Evolutionary conservation across 2,888 invertebrate genomes (phyloP).

Genomic region (Drosophila recens): DNA sequence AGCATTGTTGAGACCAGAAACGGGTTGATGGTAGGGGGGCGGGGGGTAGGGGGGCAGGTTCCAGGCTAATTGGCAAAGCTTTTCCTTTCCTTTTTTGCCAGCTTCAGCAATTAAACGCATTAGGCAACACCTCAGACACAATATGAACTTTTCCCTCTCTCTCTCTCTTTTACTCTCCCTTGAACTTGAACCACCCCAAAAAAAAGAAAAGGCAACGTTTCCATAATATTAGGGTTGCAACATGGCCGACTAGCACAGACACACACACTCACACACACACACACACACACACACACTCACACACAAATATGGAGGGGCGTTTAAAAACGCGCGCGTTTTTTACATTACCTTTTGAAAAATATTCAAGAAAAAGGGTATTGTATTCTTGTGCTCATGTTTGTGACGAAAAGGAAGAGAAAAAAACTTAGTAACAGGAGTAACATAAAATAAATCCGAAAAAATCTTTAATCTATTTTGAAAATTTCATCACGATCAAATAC

Average conservation of each 20-base stretch:
- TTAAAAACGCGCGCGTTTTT: slow-evolving; percentile 72
- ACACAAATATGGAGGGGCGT: slow-evolving; percentile 47
- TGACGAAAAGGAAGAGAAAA: neutral
- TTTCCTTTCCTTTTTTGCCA: slow-evolving; percentile 13
- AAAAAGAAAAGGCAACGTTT: slow-evolving; percentile 15
- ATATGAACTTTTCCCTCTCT: neutral
- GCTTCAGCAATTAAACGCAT: slow-evolving; percentile 72
- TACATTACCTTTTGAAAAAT: neutral
- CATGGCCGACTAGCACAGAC: slow-evolving; percentile 69
- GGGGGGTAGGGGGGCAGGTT: neutral
- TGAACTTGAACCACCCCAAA: slow-evolving; percentile 45
- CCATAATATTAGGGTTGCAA: slow-evolving; percentile 66
- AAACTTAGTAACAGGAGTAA: too few relatives aligned
- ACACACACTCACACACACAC: slow-evolving; percentile 6
- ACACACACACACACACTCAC: slow-evolving; percentile 5
- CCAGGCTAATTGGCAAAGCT: slow-evolving; percentile 62
- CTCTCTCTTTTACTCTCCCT: neutral
- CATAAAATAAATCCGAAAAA: too few relatives aligned
- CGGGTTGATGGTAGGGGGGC: neutral
- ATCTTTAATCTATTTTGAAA: neutral
- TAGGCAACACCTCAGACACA: slow-evolving; percentile 72
- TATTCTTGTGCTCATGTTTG: neutral
- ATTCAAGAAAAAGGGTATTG: neutral
- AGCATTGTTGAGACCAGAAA: neutral
- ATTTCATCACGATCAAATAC: neutral